A percentile compares a stretch with the other conserved stretches of the same genome.
These are phyloP conservation scores for Athrips mouffetella DNA, from an alignment of 2,888 invertebrate genomes.

Conservation along the genomic window DNA sequence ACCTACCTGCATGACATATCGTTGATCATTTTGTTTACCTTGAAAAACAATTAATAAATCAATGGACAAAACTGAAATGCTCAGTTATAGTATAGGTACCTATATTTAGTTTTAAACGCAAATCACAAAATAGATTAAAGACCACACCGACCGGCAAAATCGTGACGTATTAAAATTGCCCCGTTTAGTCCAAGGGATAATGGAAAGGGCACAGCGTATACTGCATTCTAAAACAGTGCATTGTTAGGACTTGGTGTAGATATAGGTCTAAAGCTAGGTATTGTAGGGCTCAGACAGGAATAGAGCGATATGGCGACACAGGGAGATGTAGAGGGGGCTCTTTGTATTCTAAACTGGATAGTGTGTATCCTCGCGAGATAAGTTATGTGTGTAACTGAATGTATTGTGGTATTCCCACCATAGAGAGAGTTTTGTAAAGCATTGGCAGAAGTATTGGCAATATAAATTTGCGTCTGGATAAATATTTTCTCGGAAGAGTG, in stretches of 20 bases:
- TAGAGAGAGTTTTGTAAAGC: slow-evolving; percentile 3
- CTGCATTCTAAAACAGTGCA: slow-evolving; percentile 33
- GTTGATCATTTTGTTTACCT: background rate
- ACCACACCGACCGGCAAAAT: slow-evolving; percentile 9
- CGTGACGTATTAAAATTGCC: slow-evolving; percentile 18
- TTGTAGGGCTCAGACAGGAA: slow-evolving; percentile 39
- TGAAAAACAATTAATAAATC: background rate
- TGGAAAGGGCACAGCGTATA: slow-evolving; percentile 32
- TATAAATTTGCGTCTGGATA: background rate
- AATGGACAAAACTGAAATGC: too few species aligned
- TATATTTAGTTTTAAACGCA: background rate
- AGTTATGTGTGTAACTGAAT: slow-evolving; percentile 7
- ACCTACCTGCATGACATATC: slow-evolving; percentile 14
- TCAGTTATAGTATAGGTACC: too few species aligned
- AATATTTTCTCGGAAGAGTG: background rate
- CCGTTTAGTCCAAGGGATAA: slow-evolving; percentile 24
- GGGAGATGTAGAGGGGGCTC: slow-evolving; percentile 36
- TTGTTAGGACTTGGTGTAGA: slow-evolving; percentile 30
- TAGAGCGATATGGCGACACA: slow-evolving; percentile 40
- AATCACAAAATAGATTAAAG: slow-evolving; percentile 2
- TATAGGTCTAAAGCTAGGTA: slow-evolving; percentile 19
- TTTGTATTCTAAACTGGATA: slow-evolving; percentile 42
- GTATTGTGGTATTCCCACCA: slow-evolving; percentile 4
- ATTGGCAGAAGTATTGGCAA: background rate
- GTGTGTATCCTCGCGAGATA: slow-evolving; percentile 18